These are phyloP conservation scores for Platyscapa corneri DNA, from an alignment of 1,140 invertebrate species.

Conservation along the genomic window DNA sequence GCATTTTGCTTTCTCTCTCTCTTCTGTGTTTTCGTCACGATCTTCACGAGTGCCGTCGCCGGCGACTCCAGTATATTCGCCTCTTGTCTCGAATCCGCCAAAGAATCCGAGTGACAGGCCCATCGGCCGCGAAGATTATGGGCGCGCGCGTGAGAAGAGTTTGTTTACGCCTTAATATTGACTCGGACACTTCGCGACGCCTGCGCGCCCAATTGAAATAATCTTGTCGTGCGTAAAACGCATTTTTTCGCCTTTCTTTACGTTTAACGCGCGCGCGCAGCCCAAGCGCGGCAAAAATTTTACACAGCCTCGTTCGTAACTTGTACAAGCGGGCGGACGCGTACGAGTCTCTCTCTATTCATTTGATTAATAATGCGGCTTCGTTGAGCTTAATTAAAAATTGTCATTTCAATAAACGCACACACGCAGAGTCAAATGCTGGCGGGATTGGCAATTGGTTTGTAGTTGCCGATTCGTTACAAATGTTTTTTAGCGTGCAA, in stretches of 20 bases:
- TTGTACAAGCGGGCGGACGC: neutral
- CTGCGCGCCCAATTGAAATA: neutral
- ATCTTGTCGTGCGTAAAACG: neutral
- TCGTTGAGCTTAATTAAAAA: conserved; percentile 23
- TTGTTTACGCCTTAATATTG: no score
- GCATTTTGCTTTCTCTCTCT: neutral
- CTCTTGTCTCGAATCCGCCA: neutral
- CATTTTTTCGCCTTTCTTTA: neutral
- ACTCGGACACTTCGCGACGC: no score
- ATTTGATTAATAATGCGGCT: neutral
- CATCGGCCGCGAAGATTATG: neutral
- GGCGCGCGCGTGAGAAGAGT: no score
- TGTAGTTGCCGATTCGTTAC: neutral
- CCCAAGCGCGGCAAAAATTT: neutral
- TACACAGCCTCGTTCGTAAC: no score
- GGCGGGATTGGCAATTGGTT: neutral
- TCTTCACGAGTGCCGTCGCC: neutral
- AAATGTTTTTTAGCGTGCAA: neutral
- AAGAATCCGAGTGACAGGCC: neutral
- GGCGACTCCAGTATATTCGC: neutral
- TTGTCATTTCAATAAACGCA: conserved; percentile 4
- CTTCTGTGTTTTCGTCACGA: neutral
- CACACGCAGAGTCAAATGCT: neutral
- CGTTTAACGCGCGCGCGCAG: neutral
- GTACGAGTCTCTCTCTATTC: neutral